Evolutionary conservation across 53 echinoderm and acorn worm species (phyloP).

Genomic region (Holothuria leucospilota): DNA sequence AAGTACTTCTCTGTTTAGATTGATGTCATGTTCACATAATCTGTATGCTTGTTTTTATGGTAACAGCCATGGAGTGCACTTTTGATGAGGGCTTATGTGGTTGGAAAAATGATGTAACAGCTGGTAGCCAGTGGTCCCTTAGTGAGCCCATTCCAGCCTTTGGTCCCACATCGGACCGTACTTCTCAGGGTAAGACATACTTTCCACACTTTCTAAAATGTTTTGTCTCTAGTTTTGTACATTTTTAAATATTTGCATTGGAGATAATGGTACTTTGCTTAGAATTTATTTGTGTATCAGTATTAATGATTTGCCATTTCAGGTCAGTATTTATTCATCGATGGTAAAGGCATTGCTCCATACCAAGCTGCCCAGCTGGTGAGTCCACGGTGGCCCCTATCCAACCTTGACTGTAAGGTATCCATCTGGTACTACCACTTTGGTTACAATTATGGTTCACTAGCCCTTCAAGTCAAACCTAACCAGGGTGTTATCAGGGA

Average conservation of each 20-base stretch:
- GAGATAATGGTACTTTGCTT: too few species aligned
- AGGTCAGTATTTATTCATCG: conserved; percentile 4
- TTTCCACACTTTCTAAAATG: too few species aligned
- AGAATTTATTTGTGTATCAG: too few species aligned
- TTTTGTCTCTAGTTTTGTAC: too few species aligned
- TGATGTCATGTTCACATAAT: too few species aligned
- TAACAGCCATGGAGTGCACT: not conserved
- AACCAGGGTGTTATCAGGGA: not conserved
- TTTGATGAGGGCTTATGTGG: conserved; percentile 8
- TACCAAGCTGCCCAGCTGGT: not conserved
- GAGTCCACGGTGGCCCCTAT: not conserved
- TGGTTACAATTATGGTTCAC: conserved; percentile 1
- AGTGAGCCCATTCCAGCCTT: not conserved
- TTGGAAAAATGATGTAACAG: not conserved
- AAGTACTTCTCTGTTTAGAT: too few species aligned
- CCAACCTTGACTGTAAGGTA: not conserved
- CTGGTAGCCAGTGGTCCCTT: conserved; percentile 4
- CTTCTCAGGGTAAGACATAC: not conserved
- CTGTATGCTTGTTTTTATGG: not conserved
- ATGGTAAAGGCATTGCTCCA: not conserved
- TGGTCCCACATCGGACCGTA: not conserved
- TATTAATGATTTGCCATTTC: too few species aligned
- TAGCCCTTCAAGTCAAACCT: not conserved
- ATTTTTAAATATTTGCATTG: too few species aligned
- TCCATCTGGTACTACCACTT: conserved; percentile 26